Evolutionary conservation across 2,888 invertebrate genomes (phyloP).

Genomic region (Chydorus sphaericus): DNA sequence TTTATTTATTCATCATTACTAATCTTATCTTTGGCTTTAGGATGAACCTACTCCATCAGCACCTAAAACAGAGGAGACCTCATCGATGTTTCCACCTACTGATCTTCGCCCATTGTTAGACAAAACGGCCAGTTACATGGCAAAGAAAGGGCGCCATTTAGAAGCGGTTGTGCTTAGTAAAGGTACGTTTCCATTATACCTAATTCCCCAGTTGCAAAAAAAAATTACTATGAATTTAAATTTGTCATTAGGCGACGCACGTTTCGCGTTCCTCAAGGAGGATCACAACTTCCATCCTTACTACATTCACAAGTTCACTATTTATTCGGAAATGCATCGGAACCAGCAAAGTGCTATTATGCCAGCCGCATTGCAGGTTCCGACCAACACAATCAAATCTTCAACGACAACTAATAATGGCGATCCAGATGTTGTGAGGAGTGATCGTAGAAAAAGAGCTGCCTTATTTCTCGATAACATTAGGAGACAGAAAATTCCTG

Average conservation of each 20-base stretch:
- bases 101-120: constrained; percentile 78
- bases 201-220: background rate
- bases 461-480: constrained; percentile 57
- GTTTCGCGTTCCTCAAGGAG: constrained; percentile 73
- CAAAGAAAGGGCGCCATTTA: constrained; percentile 86
- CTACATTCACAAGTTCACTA: constrained; percentile 46
- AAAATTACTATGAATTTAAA: constrained; percentile 10
- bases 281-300: constrained; percentile 63
- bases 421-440: constrained; percentile 7
- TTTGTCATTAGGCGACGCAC: constrained; percentile 43
- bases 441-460: constrained; percentile 60
- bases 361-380: background rate
- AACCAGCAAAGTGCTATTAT: no score
- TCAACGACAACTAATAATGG: background rate
- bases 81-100: constrained; percentile 50
- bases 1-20: no score
- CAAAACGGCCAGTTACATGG: constrained; percentile 92
- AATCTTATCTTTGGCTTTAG: no score
- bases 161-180: constrained; percentile 72
- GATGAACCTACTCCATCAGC: background rate
- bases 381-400: background rate
- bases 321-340: background rate
- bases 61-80: background rate
- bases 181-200: constrained; percentile 24
- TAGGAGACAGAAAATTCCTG: background rate